A percentile compares a stretch with the other conserved stretches of the same genome.
These are phyloP conservation scores for Xanthia icteritia DNA, from an alignment of 2,888 invertebrate genomes.

Conservation along the genomic window DNA sequence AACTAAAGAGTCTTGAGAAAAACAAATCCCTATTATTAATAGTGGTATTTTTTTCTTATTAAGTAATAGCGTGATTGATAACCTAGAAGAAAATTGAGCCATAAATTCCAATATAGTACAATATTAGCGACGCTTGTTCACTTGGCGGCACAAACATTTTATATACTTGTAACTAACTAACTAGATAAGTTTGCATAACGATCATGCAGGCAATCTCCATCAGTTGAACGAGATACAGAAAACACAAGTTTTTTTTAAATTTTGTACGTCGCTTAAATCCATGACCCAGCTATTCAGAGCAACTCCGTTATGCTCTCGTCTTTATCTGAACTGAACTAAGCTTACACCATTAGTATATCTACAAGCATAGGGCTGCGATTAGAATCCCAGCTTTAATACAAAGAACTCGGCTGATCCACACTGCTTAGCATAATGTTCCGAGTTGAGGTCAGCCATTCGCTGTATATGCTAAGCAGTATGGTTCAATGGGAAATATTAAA, in stretches of 20 bases:
- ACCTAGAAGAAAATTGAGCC: neutral
- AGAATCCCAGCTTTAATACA: slow-evolving; percentile 48
- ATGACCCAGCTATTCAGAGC: slow-evolving; percentile 1
- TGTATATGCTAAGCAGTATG: slow-evolving; percentile 58
- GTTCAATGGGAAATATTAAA: slow-evolving; percentile 47
- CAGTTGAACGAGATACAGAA: neutral
- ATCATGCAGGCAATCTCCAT: neutral
- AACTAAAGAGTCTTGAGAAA: neutral
- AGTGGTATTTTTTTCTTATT: neutral
- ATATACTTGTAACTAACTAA: no score
- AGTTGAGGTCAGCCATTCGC: slow-evolving; percentile 54
- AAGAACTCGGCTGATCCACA: slow-evolving; percentile 51
- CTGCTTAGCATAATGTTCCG: slow-evolving; percentile 61
- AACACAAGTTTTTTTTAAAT: neutral
- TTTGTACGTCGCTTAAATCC: neutral
- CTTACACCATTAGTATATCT: slow-evolving; percentile 28
- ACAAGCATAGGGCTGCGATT: slow-evolving; percentile 38
- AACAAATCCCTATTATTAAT: neutral
- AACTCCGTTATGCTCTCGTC: slow-evolving; percentile 1
- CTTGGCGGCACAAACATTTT: no score
- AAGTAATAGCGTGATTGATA: neutral
- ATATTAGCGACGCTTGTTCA: neutral
- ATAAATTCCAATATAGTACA: neutral
- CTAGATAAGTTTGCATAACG: neutral
- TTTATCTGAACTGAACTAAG: slow-evolving; percentile 11